These are phyloP conservation scores for Terrapene triunguis DNA, from an alignment of 2,113 vertebrate genomes.

Conservation along the genomic window DNA sequence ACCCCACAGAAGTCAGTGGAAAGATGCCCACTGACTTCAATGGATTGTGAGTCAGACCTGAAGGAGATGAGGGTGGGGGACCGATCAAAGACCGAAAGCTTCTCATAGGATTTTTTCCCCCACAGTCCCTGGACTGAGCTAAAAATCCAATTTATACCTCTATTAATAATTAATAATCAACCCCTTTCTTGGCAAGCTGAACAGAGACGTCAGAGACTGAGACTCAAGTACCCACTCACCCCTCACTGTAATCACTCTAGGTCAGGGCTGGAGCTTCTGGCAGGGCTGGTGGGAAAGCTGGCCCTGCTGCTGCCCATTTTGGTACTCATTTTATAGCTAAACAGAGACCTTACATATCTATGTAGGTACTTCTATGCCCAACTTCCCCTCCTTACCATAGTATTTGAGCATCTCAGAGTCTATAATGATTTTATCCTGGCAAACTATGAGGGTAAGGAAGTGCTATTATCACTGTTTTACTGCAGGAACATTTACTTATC, in stretches of 20 bases:
- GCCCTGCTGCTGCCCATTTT: no score
- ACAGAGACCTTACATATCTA: no score
- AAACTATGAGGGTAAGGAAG: no score
- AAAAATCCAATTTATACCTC: neutral
- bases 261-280: neutral
- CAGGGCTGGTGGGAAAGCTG: neutral
- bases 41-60: neutral
- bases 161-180: neutral
- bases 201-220: neutral
- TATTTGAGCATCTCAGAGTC: no score
- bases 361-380: no score
- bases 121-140: neutral
- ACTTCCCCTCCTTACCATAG: no score
- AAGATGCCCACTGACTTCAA: neutral
- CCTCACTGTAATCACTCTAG: neutral
- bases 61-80: neutral
- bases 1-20: neutral
- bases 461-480: no score
- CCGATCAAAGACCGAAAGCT: neutral
- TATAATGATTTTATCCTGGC: no score
- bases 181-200: neutral
- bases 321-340: no score
- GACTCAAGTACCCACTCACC: neutral
- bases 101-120: neutral
- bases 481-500: no score